Percentiles rank a stretch among this genome's conserved stretches.
Evolutionary conservation across 2,113 vertebrate genomes (phyloP).

Genomic region (Brienomyrus longianalis): DNA sequence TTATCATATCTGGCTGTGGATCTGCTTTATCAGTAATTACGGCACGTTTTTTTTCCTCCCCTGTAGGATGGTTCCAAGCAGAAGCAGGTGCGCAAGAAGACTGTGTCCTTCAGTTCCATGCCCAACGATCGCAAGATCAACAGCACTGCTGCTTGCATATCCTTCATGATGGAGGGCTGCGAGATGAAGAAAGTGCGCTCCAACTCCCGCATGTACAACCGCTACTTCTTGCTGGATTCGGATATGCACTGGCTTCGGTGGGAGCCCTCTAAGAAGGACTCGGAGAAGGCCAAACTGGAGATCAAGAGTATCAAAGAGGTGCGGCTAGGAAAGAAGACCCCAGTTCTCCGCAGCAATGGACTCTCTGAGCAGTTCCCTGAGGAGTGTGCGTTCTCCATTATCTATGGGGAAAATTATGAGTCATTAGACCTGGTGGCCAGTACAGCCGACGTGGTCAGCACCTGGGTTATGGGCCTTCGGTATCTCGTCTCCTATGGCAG

Average conservation of each 20-base stretch:
- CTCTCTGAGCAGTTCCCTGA: conserved; percentile 85
- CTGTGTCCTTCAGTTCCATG: conserved; percentile 89
- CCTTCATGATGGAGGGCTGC: conserved; percentile 88
- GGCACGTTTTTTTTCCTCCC: not conserved
- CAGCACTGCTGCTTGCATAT: conserved; percentile 85
- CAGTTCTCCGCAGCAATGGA: conserved; percentile 79
- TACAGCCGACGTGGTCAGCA: conserved; percentile 79
- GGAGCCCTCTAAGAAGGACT: conserved; percentile 93
- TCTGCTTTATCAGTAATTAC: not conserved
- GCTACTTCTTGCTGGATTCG: conserved; percentile 79
- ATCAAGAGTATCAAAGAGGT: conserved; percentile 87
- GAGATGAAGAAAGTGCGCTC: conserved; percentile 91
- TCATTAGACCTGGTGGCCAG: conserved; percentile 82
- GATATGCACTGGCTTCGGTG: conserved; percentile 82
- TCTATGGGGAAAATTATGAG: conserved; percentile 86
- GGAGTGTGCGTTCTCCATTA: conserved; percentile 86
- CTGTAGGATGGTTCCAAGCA: conserved; percentile 78
- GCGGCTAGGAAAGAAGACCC: conserved; percentile 83
- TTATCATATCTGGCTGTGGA: not conserved
- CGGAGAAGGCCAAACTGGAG: conserved; percentile 83
- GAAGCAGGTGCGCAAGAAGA: conserved; percentile 77
- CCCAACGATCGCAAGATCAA: conserved; percentile 82
- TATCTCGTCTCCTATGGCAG: conserved; percentile 84
- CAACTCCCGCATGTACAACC: conserved; percentile 88
- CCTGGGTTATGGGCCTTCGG: conserved; percentile 87